phyloP scores from a whole-genome alignment of 2,113 vertebrate genomes.

The Aspidoscelis tigris region DNA sequence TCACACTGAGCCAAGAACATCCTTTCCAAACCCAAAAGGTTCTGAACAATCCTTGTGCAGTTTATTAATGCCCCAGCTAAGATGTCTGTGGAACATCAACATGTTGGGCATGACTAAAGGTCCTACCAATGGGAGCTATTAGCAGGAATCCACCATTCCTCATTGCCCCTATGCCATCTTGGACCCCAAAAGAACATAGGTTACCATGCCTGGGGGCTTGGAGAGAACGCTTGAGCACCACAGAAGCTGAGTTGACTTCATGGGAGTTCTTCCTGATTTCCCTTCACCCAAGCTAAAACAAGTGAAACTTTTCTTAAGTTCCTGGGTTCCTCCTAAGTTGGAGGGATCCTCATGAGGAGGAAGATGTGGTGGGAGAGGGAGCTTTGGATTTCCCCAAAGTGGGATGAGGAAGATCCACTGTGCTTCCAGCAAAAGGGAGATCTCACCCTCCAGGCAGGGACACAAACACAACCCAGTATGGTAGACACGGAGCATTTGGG shows the following conservation, averaged over 20 bases:
- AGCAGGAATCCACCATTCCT: too few relatives aligned
- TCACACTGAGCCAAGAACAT: not conserved
- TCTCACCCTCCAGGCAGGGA: rapidly evolving
- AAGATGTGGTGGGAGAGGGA: too few relatives aligned
- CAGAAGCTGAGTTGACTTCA: not conserved
- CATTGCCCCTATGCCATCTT: too few relatives aligned
- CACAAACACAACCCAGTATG: not conserved
- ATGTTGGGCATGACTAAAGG: too few relatives aligned
- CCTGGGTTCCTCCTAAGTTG: not conserved
- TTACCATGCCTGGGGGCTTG: too few relatives aligned
- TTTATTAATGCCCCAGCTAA: not conserved
- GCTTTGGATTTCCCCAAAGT: not conserved
- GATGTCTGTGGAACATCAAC: not conserved
- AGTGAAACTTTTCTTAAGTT: not conserved
- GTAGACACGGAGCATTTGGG: not conserved
- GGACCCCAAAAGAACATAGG: too few relatives aligned
- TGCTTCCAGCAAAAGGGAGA: not conserved
- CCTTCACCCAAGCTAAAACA: not conserved
- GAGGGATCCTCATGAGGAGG: not conserved
- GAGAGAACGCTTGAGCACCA: too few relatives aligned
- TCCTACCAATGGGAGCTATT: too few relatives aligned
- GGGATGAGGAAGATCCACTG: not conserved
- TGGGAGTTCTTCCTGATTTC: not conserved
- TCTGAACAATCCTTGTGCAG: not conserved
- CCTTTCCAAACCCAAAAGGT: not conserved